Percentiles rank a stretch among this genome's conserved stretches.
These are phyloP conservation scores for Myocastor coypus DNA, from an alignment of 2,113 vertebrate genomes.

Conservation along the genomic window DNA sequence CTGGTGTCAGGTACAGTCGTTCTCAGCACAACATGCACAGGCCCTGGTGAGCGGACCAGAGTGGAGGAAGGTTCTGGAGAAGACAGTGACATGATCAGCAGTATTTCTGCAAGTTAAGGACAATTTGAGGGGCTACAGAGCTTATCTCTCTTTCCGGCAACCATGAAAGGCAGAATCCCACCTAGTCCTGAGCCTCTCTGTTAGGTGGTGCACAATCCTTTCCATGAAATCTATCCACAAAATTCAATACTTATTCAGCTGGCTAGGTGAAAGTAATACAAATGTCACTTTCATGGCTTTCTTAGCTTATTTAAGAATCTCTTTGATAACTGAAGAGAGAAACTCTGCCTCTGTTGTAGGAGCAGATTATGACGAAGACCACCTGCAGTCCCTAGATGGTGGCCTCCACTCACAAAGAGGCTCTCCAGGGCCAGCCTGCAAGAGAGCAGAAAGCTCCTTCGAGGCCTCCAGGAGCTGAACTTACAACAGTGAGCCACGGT, in stretches of 20 bases:
- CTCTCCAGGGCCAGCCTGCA: neutral
- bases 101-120: neutral
- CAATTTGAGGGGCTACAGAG: neutral
- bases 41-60: too few relatives aligned
- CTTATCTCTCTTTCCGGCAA: neutral
- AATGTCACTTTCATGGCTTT: neutral
- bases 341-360: neutral
- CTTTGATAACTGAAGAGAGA: neutral
- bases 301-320: neutral
- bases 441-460: neutral
- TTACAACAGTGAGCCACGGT: neutral
- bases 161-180: neutral
- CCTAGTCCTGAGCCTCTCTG: neutral
- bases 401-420: neutral
- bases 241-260: neutral
- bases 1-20: neutral
- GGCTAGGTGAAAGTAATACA: neutral
- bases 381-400: rapidly evolving
- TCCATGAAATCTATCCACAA: neutral
- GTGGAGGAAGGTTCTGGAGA: neutral
- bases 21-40: neutral
- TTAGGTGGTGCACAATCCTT: neutral
- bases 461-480: neutral
- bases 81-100: neutral
- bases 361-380: neutral